Evolutionary conservation across 2,797 vertebrate genomes (phyloP).

Genomic region (Dryobates pubescens): DNA sequence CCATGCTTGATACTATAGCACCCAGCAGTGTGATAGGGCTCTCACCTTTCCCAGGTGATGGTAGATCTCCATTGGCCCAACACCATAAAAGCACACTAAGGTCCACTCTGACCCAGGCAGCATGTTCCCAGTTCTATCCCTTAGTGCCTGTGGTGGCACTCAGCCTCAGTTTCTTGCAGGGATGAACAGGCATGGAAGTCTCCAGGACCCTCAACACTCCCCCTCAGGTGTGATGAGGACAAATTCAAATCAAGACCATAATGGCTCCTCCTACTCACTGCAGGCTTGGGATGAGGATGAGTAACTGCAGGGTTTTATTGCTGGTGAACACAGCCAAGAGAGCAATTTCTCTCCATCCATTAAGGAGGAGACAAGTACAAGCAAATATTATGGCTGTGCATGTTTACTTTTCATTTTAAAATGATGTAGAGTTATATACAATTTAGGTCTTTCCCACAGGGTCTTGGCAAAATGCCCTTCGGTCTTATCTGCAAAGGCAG

Average conservation of each 20-base stretch:
- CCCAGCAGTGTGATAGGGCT: neutral
- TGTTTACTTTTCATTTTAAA: conserved; percentile 65
- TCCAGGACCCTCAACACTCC: neutral
- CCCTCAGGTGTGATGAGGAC: neutral
- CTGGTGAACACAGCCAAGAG: neutral
- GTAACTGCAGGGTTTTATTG: conserved; percentile 25
- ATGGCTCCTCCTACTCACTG: neutral
- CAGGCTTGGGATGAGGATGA: neutral
- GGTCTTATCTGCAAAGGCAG: conserved; percentile 26
- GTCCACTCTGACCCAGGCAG: neutral
- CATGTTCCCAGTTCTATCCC: neutral
- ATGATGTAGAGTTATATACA: conserved; percentile 40
- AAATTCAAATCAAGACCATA: neutral
- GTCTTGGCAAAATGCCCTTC: conserved; percentile 35
- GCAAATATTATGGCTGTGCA: conserved; percentile 48
- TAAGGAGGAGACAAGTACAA: conserved; percentile 53
- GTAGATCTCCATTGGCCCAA: neutral
- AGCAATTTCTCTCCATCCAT: conserved; percentile 47
- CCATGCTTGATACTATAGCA: neutral
- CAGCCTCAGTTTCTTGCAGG: neutral
- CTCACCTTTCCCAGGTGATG: neutral
- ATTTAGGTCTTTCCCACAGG: conserved; percentile 42
- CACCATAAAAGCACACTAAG: neutral
- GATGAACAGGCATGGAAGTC: neutral
- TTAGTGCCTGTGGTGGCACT: neutral